Evolutionary conservation across 1,140 invertebrate species (phyloP), one percentile per base, ranked within the genome.

Genomic region (Helicorthomorpha holstii): DNA sequence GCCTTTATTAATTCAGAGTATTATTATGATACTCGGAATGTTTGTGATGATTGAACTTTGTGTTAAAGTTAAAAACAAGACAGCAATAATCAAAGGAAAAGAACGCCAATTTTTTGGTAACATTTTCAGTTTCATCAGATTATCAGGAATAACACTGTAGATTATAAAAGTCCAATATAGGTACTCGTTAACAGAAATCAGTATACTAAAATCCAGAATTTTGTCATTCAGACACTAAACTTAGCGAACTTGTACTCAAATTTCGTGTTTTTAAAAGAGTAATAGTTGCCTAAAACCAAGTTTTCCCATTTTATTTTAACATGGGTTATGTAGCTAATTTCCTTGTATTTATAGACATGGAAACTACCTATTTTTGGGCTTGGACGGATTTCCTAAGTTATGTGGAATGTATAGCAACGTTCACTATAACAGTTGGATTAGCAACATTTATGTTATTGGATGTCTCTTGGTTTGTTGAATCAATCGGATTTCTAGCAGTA

Each of bases 361-460:
- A 92, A 63, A 72, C 75, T 60, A 81, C 80, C 62, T 84, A 86
- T 71, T 98, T 98, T 76, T 99, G 95, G 95, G 83, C 87, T 63
- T 99, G 95, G 95, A 95, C 91, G 53, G 92, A 98, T 70, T 95
- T 98, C 65, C 81, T 85, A 64, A 96, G 91, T 44, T 98, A 97
- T 62, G 61, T 98, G 54, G 84, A 96, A 63, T 98, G 91, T 64
- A 81, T 94, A 71, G 67, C 86, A 46, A 73, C 85, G 1, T 93
- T 98, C 67, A 82, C 84, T 49, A 76, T 83, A 19, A 64, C 84
- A 3, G 78, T 85, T 23, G 84, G 86, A 34, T 65, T 88, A 21
- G 62, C 94, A 26, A 96, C 90, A 64, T 96, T 89, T 69, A 62
- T 95, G 41, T 78, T 97, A 62, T 73, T 91, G 50, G 78, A 85